Base-by-base conservation (phyloP, 2,888 invertebrate species). In the Scaptomyza flava region DNA sequence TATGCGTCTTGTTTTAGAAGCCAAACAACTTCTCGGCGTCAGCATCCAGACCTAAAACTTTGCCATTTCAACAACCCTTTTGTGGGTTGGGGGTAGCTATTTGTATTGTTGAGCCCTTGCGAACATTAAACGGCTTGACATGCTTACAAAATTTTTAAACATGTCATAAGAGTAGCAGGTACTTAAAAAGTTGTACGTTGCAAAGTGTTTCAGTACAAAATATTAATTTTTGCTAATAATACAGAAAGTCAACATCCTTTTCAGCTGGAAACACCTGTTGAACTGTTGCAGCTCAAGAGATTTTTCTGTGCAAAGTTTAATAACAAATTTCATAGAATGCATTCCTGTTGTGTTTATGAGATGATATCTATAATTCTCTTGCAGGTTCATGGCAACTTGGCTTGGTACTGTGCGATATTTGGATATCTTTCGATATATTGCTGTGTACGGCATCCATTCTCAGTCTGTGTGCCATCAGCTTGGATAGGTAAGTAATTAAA, bases 361-460 rank as follows among this genome's bases (percentile, higher is more conserved):
- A 43, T 36, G 17, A 58, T 33, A 14, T 47, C 23, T 27, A 38
- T 11, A 45, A 30, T n/a, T 46, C 7, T 20, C 34, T 17, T 91
- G 36, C 92, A 95, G 96, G 96, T 81, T 93, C 94, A 85, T 99
- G 99, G 99, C 95, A 96, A 86, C 95, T 98, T 56, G 98, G 98
- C 31, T 95, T 96, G 94, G 94, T 97, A 73, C 94, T 98, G 47
- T 96, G 96, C 90, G 96, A 97, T 90, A 95, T 96, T 72, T 99
- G 98, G 98, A 96, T 98, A 72, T 98, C 98, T 83, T 94, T 94
- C 92, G 99, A 99, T 92, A 97, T 99, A 57, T 95, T 98, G 72
- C 94, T 98, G 1, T 79, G 79, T 14, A 79, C 79, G 43, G 79
- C 81, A 51, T 93, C 88, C 90, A 87, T 81, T 48, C 64, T 76